Base-by-base conservation (phyloP, 2,113 vertebrate genomes). In the Chaenogobius annularis region DNA sequence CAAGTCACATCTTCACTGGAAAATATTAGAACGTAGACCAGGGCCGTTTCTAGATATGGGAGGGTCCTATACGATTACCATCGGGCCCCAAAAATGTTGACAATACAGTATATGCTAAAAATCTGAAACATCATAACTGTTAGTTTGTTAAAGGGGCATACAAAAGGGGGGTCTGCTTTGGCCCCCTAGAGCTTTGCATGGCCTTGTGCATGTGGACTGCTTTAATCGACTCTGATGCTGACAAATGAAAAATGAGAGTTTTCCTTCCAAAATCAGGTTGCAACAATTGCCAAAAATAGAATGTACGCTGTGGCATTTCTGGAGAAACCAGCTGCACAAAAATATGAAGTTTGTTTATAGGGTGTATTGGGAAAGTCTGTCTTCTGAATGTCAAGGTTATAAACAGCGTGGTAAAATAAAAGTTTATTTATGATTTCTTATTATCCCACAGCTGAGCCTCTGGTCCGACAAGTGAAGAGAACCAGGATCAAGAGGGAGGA, bases 401-500 rank as follows among this genome's bases (percentile, higher is more conserved):
- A 14, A 47, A 23, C 44, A 47, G 43, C 14, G 2, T 14, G 23
- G 20, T 47, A 47, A 65, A 15, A 19, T 17, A 19, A 8, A 17
- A 20, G 6, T 40, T 0, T 40, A 62, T 37, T n/a, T n/a, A 40
- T 22, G 54, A 7, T 47, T 46, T 23, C 11, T 12, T 15, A 12
- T n/a, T 19, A n/a, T 69, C 19, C 44, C 17, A 4, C 83, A 95
- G 93, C 92, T 5, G 91, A 93, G 54, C 93, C 93, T 10, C 72
- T 95, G 66, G 92, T 92, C 31, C 81, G 83, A 70, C 88, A 93
- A 82, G 92, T 95, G 84, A 95, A 92, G 83, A 92, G 88, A 69
- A 92, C 92, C 10, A 91, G 92, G 19, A 90, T 96, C 70, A 94
- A 93, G 75, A 92, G 91, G 68, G 91, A 94, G 0, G 95, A 96